These are phyloP conservation scores for Setophaga kirtlandii DNA, from an alignment of 2,113 vertebrate genomes.

Conservation along the genomic window DNA sequence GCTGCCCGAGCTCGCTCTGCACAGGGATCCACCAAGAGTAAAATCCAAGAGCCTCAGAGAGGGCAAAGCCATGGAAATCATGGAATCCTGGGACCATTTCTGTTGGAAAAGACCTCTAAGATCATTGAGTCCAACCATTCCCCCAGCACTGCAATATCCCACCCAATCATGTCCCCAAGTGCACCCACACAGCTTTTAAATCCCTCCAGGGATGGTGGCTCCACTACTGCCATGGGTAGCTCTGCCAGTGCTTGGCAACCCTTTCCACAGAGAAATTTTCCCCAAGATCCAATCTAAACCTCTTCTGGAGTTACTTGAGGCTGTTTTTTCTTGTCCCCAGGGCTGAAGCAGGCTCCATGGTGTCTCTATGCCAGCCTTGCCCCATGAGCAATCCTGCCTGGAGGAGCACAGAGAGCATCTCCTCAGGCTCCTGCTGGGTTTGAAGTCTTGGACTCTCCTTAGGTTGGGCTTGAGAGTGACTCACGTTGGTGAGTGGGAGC, in stretches of 20 bases:
- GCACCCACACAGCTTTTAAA: background rate
- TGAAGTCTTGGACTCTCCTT: background rate
- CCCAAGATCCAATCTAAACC: background rate
- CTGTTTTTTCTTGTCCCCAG: accelerated
- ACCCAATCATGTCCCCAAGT: background rate
- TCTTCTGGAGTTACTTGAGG: background rate
- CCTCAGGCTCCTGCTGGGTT: background rate
- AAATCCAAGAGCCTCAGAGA: background rate
- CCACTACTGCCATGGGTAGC: background rate
- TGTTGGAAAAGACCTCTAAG: background rate
- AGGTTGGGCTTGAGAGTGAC: background rate
- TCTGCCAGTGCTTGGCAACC: background rate
- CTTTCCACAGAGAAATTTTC: background rate
- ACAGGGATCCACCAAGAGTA: accelerated
- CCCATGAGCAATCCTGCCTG: background rate
- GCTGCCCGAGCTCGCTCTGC: background rate
- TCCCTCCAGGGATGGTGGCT: background rate
- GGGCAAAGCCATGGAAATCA: background rate
- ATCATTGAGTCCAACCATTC: accelerated
- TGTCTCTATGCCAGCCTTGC: background rate
- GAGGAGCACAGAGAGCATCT: background rate
- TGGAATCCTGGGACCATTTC: background rate
- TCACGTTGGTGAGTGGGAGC: accelerated
- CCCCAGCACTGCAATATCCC: background rate
- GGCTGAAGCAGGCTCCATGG: background rate